Base-by-base conservation (phyloP, 2,888 invertebrate genomes). In the Bombylius major region DNA sequence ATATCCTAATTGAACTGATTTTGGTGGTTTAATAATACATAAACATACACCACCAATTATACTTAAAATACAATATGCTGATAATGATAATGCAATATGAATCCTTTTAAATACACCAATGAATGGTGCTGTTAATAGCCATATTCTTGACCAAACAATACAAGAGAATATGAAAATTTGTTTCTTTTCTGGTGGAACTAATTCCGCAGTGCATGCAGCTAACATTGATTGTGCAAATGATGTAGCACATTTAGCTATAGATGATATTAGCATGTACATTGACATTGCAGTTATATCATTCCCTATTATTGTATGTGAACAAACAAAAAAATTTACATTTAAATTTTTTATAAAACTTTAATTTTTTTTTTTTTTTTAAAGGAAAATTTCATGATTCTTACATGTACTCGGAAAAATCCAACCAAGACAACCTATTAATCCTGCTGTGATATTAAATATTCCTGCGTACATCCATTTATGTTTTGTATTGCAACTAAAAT, bases 151-250 rank as follows among this genome's bases (percentile, higher is more conserved):
- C 69, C 69, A 73, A 6, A 72, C 72, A 48, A 72, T 68, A 34
- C 72, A 72, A 0, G 73, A 73, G 59, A 73, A 73, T 50, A 69
- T 69, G 51, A 68, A 72, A 5, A 72, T 67, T 56, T 66, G 65
- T 56, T 69, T 70, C 55, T 73, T 73, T 47, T 69, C 65, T 5
- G 65, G 59, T 57, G 75, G 70, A 64, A 75, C 67, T 36, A 75
- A 60, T 57, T 75, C 75, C 12, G 68, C 64, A 61, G 72, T 70
- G 62, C 74, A 75, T 55, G 73, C 73, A 51, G 71, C 59, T 8
- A 75, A 61, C 67, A 75, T 71, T 23, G 75, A 74, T 57, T 73
- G 71, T 49, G 71, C 72, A 54, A 73, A 68, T n/a, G 74, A 74
- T 1, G 72, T 71, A 2, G 67, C 72, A 5, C 70, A 69, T 61